Conservation (phyloP, 2,113 vertebrate genomes). For the Pandion haliaetus region DNA sequence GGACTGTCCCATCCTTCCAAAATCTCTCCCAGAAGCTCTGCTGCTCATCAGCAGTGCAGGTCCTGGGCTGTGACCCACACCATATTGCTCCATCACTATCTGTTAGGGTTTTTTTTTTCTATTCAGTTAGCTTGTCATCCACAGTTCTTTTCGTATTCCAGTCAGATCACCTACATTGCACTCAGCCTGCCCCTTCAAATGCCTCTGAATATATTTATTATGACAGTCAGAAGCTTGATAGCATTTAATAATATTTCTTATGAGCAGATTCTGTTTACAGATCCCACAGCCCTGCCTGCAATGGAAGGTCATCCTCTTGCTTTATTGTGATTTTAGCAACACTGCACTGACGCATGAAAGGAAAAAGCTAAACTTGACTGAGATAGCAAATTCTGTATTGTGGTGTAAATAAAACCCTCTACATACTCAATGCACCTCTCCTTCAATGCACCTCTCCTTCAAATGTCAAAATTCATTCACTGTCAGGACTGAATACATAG, state of each 20-base stretch:
- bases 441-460: neutral
- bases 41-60: neutral
- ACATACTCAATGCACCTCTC: neutral
- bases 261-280: neutral
- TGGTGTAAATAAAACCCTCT: neutral
- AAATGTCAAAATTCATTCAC: neutral
- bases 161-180: neutral
- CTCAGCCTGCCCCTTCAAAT: neutral
- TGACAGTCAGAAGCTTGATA: neutral
- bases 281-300: neutral
- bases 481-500: neutral
- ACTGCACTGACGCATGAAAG: neutral
- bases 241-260: constrained; percentile 21
- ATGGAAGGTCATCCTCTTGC: neutral
- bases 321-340: neutral
- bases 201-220: neutral
- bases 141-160: neutral
- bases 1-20: neutral
- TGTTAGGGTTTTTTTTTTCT: neutral
- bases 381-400: neutral
- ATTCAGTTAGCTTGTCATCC: neutral
- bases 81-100: neutral
- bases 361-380: neutral
- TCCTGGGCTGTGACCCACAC: neutral
- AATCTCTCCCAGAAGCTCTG: neutral